phyloP scores from a whole-genome alignment of 2,797 vertebrate species.

The Coluber constrictor region DNA sequence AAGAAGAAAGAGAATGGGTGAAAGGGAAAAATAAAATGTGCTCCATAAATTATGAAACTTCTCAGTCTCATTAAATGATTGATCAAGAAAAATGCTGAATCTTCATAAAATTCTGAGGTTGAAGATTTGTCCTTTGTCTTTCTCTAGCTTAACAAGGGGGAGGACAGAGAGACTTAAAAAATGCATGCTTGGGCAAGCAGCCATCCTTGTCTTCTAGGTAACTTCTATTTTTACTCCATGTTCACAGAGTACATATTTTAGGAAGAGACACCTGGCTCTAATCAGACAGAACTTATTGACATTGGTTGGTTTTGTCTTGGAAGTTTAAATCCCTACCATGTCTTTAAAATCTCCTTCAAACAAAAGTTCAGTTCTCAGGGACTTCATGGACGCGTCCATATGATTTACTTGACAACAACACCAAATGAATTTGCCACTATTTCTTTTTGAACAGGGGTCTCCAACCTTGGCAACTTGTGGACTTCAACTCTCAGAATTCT shows the following conservation, averaged over 20 bases:
- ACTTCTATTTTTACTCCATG: not conserved
- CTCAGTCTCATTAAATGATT: not conserved
- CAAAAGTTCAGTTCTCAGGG: not conserved
- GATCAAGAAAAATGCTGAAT: conserved; percentile 4
- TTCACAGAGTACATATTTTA: not conserved
- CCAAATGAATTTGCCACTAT: not conserved
- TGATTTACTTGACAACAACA: not conserved
- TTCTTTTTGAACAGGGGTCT: not conserved
- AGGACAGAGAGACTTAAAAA: not conserved
- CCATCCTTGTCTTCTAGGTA: not conserved
- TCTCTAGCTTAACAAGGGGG: not conserved
- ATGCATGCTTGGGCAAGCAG: not conserved
- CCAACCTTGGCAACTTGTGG: no score
- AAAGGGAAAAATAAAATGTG: not conserved
- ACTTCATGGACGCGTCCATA: not conserved
- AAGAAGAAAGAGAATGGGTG: conserved; percentile 7
- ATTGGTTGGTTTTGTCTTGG: not conserved
- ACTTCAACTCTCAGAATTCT: no score
- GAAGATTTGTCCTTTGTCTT: not conserved
- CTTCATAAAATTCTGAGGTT: not conserved
- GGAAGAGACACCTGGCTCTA: not conserved
- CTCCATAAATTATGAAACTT: not conserved
- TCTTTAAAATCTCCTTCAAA: not conserved
- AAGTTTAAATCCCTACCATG: not conserved
- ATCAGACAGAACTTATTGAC: not conserved